Evolutionary conservation across 2,888 invertebrate species (phyloP).

Genomic region (Microplitis manilae): DNA sequence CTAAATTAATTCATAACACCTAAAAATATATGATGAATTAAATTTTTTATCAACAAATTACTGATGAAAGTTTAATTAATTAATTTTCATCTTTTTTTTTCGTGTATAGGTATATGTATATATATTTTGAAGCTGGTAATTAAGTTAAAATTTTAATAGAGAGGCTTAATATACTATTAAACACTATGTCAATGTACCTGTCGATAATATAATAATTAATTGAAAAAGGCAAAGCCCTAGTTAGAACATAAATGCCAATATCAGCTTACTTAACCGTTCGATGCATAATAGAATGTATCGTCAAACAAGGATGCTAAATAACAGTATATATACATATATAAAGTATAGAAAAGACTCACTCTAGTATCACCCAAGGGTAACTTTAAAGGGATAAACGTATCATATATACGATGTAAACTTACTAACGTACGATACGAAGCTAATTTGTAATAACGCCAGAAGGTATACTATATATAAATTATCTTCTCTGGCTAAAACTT

Average conservation of each 20-base stretch:
- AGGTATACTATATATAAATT: constrained; percentile 30
- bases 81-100: neutral
- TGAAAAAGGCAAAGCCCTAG: neutral
- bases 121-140: neutral
- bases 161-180: neutral
- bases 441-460: constrained; percentile 48
- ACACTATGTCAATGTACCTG: neutral
- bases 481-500: constrained; percentile 48
- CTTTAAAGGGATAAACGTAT: constrained; percentile 24
- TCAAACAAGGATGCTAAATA: constrained; percentile 35
- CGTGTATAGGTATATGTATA: too few species aligned
- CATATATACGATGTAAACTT: constrained; percentile 45
- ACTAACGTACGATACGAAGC: constrained; percentile 49
- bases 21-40: neutral
- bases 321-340: neutral
- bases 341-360: neutral
- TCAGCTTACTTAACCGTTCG: constrained; percentile 46
- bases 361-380: neutral
- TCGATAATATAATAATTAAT: neutral
- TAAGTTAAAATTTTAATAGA: neutral
- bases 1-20: too few species aligned
- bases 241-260: constrained; percentile 1
- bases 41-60: neutral
- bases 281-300: constrained; percentile 47
- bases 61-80: neutral